phyloP scores from a whole-genome alignment of 53 echinoderm and acorn worm genomes.

The Mesocentrotus franciscanus region DNA sequence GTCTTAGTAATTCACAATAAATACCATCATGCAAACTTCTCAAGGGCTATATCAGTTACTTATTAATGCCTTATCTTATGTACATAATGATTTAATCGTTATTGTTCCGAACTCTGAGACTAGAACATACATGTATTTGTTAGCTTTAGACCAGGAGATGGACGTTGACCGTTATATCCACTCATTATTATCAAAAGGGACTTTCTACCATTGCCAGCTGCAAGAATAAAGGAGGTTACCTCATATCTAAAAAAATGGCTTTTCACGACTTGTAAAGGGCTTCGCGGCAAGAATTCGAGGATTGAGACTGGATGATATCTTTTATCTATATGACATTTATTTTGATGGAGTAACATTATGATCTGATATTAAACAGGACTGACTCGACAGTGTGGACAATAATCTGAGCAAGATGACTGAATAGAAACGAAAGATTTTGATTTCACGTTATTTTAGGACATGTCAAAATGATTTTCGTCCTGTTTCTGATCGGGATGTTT shows the following conservation, averaged over 20 bases:
- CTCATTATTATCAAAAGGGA: not conserved
- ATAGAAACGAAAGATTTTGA: not conserved
- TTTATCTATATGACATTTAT: not conserved
- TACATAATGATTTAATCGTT: not conserved
- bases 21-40: not conserved
- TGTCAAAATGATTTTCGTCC: not conserved
- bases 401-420: not conserved
- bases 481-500: not conserved
- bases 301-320: not conserved
- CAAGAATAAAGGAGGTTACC: not conserved
- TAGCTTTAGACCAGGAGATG: not conserved
- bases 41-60: not conserved
- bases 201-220: not conserved
- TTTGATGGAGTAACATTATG: not conserved
- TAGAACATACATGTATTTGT: no score
- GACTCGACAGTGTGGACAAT: not conserved
- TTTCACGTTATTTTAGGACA: not conserved
- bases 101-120: not conserved
- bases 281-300: not conserved
- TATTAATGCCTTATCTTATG: constrained; percentile 3
- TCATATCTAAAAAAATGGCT: not conserved
- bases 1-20: not conserved
- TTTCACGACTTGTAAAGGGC: not conserved
- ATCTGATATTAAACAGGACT: not conserved
- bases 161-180: not conserved